These are phyloP conservation scores for Caenorhabditis plicata DNA, from an alignment of 2,888 invertebrate genomes.

Conservation along the genomic window DNA sequence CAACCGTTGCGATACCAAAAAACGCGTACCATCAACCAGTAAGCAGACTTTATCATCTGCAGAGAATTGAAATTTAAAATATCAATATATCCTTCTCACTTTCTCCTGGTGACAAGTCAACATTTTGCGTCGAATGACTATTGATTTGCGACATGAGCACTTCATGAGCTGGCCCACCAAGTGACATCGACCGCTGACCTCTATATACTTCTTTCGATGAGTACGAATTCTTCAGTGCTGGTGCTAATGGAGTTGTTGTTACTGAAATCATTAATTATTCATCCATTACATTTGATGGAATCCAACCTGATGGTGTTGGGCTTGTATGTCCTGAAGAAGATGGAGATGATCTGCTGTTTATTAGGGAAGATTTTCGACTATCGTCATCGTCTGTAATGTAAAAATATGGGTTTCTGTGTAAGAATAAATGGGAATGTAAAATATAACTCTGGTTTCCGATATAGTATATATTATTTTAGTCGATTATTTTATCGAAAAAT, in stretches of 20 bases:
- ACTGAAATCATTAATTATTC: conserved; percentile 14
- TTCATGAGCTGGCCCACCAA: conserved; percentile 64
- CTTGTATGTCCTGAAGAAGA: conserved; percentile 42
- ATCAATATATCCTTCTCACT: conserved; percentile 6
- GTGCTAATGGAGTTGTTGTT: conserved; percentile 43
- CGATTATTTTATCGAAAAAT: too few species aligned
- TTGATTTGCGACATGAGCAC: conserved; percentile 55
- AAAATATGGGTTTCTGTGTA: too few species aligned
- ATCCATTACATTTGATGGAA: background rate
- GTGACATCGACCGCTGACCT: conserved; percentile 61
- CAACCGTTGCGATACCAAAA: conserved; percentile 87
- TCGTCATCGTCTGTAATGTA: too few species aligned
- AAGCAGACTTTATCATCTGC: conserved; percentile 75
- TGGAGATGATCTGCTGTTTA: conserved; percentile 26
- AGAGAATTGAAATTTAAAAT: conserved; percentile 3
- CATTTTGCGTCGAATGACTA: conserved; percentile 27
- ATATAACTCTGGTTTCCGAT: too few species aligned
- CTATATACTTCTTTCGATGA: conserved; percentile 48
- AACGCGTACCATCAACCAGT: conserved; percentile 93
- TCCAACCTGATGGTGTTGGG: conserved; percentile 37
- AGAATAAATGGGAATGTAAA: too few species aligned
- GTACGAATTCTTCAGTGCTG: conserved; percentile 32
- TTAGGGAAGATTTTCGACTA: too few species aligned
- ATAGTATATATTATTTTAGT: too few species aligned
- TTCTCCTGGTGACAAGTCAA: conserved; percentile 46